Percentiles rank a stretch among this genome's conserved stretches.
These are phyloP conservation scores for Osmoderma eremita DNA, from an alignment of 2,888 invertebrate genomes.

Conservation along the genomic window DNA sequence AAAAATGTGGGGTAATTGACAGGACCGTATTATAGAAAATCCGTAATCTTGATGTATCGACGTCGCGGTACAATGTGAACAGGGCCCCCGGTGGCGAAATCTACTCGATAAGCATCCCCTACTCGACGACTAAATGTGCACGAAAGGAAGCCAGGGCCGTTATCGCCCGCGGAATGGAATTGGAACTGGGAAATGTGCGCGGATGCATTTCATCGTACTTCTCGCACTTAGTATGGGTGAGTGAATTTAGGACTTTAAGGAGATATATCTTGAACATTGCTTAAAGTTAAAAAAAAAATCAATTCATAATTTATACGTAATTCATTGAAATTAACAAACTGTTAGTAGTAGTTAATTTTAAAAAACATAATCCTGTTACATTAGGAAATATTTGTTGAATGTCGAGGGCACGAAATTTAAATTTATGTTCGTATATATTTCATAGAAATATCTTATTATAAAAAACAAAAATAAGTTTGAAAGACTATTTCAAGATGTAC, in stretches of 20 bases:
- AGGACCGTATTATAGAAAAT: neutral
- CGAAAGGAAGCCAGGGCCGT: constrained; percentile 12
- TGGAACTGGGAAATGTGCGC: constrained; percentile 8
- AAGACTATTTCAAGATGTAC: too few species aligned
- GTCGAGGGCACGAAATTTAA: too few species aligned
- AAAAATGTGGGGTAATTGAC: constrained; percentile 25
- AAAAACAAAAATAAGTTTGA: too few species aligned
- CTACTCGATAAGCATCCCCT: constrained; percentile 6
- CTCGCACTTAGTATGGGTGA: constrained; percentile 13
- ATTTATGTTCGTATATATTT: too few species aligned
- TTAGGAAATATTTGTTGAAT: too few species aligned
- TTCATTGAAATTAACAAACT: too few species aligned
- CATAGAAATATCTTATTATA: too few species aligned
- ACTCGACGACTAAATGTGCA: constrained; percentile 21
- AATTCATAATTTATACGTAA: too few species aligned
- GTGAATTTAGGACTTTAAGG: neutral
- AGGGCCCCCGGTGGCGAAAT: neutral
- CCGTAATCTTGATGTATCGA: constrained; percentile 34
- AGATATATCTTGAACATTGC: too few species aligned
- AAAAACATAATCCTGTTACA: too few species aligned
- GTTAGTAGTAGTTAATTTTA: too few species aligned
- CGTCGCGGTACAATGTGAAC: constrained; percentile 26
- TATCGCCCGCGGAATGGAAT: neutral
- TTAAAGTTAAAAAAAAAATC: too few species aligned
- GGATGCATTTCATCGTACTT: neutral